Evolutionary conservation across 2,888 invertebrate species (phyloP), one percentile per base, ranked within the genome.

Genomic region (Agonopterix arenella): DNA sequence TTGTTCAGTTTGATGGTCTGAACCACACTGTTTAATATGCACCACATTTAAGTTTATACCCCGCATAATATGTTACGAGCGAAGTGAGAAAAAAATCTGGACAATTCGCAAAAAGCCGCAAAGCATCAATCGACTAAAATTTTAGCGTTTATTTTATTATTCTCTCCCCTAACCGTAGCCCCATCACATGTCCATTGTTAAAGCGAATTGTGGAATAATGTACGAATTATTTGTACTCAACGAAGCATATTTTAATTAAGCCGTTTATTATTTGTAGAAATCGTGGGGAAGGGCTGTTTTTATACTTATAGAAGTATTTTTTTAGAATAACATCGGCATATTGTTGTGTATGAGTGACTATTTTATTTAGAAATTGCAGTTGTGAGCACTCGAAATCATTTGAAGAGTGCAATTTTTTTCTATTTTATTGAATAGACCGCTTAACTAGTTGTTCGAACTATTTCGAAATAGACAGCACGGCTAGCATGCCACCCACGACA

Each of bases 221-320:
- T 50, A 51, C 49, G 57, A 61, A 58, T 64, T 55, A 62, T 65
- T 60, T 53, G 60, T 50, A 55, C 48, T 54, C 61, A 52, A 54
- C 64, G 58, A 51, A 60, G 57, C 59, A 63, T 53, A 57, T 62
- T 68, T 62, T 60, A 61, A 68, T 67, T 62, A 64, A 55, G 56
- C 57, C 57, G 52, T 28, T 60, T 61, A 61, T 61, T 63, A 61
- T 64, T 47, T 28, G 10, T 47, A 47, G 18, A 43, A 47, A n/a
- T 41, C 11, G n/a, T 47, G 37, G 46, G 46, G 46, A 28, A 28
- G 28, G 28, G 28, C 28, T 28, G 28, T 28, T 28, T 28, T 28
- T 43, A 11, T 11, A 43, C 8, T 13, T 43, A 11, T 43, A 11
- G 11, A 43, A 43, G n/a, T 43, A 11, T 43, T 43, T 43, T n/a